Percentiles rank a stretch among this genome's conserved stretches.
Evolutionary conservation across 1,140 invertebrate genomes (phyloP).

Genomic region (Nebria ingens): DNA sequence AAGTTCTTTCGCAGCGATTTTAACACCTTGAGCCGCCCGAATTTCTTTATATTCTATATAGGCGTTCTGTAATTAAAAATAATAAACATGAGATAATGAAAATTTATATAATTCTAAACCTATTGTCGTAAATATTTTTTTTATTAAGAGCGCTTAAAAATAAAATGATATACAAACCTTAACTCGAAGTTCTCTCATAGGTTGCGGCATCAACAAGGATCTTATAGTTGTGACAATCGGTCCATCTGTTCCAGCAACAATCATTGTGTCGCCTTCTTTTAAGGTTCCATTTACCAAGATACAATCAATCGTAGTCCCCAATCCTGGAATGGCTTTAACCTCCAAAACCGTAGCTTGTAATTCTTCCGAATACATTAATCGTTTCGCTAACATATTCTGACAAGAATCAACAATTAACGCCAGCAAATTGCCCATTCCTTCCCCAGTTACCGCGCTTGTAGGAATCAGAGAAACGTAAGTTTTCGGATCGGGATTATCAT

Average conservation of each 20-base stretch:
- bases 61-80: constrained; percentile 62
- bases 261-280: constrained; percentile 85
- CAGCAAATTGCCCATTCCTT: constrained; percentile 97
- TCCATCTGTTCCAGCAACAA: constrained; percentile 95
- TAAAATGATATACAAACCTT: constrained; percentile 57
- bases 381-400: constrained; percentile 81
- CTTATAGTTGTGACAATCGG: constrained; percentile 96
- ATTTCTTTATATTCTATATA: constrained; percentile 95
- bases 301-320: constrained; percentile 98
- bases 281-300: constrained; percentile 95
- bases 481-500: constrained; percentile 88
- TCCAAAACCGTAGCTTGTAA: constrained; percentile 96
- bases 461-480: constrained; percentile 94
- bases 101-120: constrained; percentile 13
- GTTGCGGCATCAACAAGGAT: constrained; percentile 94
- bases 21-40: constrained; percentile 93
- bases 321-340: constrained; percentile 94
- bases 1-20: constrained; percentile 94
- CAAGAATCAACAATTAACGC: constrained; percentile 86
- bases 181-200: constrained; percentile 93
- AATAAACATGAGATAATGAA: not conserved
- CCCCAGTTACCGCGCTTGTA: constrained; percentile 91
- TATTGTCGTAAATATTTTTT: too few relatives aligned
- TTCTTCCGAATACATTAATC: constrained; percentile 87
- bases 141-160: not conserved